Evolutionary conservation across 2,888 invertebrate species (phyloP), one percentile per base, ranked within the genome.

Genomic region (Pyralis farinalis): DNA sequence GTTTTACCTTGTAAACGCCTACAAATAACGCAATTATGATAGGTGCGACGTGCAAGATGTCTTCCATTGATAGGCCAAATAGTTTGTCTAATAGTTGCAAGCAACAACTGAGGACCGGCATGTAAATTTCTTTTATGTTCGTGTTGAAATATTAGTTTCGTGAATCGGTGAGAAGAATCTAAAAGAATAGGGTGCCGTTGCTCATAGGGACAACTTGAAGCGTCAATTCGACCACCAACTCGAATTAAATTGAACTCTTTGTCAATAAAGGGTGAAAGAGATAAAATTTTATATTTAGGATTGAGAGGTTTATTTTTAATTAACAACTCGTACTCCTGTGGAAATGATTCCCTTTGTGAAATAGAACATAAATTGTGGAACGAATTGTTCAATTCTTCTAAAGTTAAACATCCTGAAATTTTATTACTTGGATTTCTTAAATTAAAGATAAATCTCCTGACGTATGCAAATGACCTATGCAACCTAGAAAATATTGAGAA

Each of bases 81-180:
- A 1, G 36, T 36, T 12, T 59, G 45, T 7, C 57, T 36, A 6
- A 51, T 35, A 1, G 22, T 34, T 0, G 51, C 46, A 8, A 62
- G 34, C 5, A 58, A 36, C 4, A 53, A 28, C 32, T 58, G 58
- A 0, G 56, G 58, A 0, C 55, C 58, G 5, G 54, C 53, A 25
- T 60, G 57, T 30, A 57, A 8, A 0, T 34, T 36, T 1, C 12
- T 12, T 2, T 44, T 5, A 27, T 58, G 55, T 31, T 56, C 44
- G 1, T 12, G 0, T 21, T 44, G 12, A 36, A 58, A 55, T 12
- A 46, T 32, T 3, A 58, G 12, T 37, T 44, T 49, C 4, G 55
- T 49, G 22, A 54, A 12, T 9, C 34, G 11, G 28, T 56, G 53
- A 7, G 38, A 40, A 0, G 53, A 11, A 7, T 53, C 30, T 3